Percentiles rank a stretch among this genome's conserved stretches.
Evolutionary conservation across 1,140 invertebrate genomes (phyloP).

Genomic region (Maniola jurtina): DNA sequence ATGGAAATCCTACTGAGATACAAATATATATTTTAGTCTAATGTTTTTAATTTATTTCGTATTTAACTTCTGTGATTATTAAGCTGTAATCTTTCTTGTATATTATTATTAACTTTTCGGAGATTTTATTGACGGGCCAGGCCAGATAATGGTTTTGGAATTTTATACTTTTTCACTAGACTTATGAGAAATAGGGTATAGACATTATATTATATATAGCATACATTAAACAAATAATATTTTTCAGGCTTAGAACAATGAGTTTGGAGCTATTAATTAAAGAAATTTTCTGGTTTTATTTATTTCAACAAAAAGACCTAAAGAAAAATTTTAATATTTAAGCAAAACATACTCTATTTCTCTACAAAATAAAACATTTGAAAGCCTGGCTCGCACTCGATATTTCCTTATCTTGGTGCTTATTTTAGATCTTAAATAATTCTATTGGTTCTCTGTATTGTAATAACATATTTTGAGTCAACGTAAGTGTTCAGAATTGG

Average conservation of each 20-base stretch:
- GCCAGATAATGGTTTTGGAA: background rate
- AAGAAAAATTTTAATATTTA: background rate
- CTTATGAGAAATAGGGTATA: background rate
- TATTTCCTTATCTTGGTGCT: slow-evolving; percentile 49
- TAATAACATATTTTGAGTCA: slow-evolving; percentile 31
- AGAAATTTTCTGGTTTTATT: too few relatives aligned
- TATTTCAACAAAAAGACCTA: too few relatives aligned
- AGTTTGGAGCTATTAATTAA: too few relatives aligned
- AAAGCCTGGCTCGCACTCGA: slow-evolving; percentile 2
- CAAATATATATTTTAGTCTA: slow-evolving; percentile 15
- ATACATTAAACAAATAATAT: too few relatives aligned
- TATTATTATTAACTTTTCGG: slow-evolving; percentile 10
- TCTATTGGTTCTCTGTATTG: slow-evolving; percentile 15
- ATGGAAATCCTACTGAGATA: slow-evolving; percentile 71
- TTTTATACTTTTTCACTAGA: background rate
- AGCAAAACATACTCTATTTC: background rate
- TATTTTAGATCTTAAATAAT: slow-evolving; percentile 28
- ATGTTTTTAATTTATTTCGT: slow-evolving; percentile 3
- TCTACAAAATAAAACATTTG: background rate
- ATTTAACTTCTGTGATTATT: slow-evolving; percentile 11
- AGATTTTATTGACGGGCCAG: slow-evolving; percentile 4
- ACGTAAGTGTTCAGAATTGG: slow-evolving; percentile 64
- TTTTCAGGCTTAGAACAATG: too few relatives aligned
- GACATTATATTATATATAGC: background rate
- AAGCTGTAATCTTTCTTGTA: slow-evolving; percentile 1